Base-by-base conservation (phyloP, 2,797 vertebrate genomes). In the Hippoglossus hippoglossus region DNA sequence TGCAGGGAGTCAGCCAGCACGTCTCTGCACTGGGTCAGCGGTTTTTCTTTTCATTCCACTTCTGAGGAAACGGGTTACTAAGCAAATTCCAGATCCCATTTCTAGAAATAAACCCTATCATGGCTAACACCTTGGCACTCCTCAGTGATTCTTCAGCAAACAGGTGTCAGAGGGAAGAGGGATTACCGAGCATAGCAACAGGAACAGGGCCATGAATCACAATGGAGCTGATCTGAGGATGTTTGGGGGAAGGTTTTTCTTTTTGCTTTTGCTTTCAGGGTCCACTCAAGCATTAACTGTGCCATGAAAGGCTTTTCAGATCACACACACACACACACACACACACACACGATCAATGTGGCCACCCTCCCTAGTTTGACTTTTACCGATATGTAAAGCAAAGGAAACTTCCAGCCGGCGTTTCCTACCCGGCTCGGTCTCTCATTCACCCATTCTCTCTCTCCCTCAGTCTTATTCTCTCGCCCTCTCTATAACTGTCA, bases 161-260 rank as follows among this genome's bases (percentile, higher is more conserved):
- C 89, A 86, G 83, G 87, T 90, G 89, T 87, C 83, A 19, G 72
- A 22, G 54, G 63, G 65, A 67, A 66, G 81, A 80, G 72, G 83
- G 87, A 90, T 87, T 75, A 77, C 25, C 4, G 63, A 68, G 80
- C 16, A 39, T 4, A 69, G 83, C 71, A 63, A 63, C 81, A 70
- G 83, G 82, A 87, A 62, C 59, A 6, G 26, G 50, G 73, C 75
- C 83, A 80, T 78, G 80, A 82, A 81, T 90, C 73, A 88, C 77
- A 80, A 68, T 69, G 59, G 65, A 80, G 75, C 67, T 10, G 58
- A 64, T 80, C 71, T 72, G 67, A 52, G 67, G 57, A 71, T 15
- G 73, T 66, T 36, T 56, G 1, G 56, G 41, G 53, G 57, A 67
- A 5, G 53, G 28, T 31, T 73, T 52, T 59, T 36, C 19, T 21